phyloP scores from a whole-genome alignment of 2,113 vertebrate genomes.

The Centropus unirufus region DNA sequence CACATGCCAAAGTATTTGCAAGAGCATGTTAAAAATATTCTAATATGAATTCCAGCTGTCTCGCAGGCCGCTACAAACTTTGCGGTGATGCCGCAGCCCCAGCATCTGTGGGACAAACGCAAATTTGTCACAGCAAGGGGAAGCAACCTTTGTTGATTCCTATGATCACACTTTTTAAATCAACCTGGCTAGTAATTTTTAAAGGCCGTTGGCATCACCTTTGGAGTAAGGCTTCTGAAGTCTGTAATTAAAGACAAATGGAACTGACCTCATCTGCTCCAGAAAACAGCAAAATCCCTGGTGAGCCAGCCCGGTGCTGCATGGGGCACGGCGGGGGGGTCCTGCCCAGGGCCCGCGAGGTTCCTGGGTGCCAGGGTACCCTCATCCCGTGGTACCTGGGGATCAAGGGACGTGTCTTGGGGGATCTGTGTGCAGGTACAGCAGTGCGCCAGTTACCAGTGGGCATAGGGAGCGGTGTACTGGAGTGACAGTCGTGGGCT shows the following conservation, averaged over 20 bases:
- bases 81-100: background rate
- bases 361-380: background rate
- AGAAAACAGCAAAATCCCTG: accelerated
- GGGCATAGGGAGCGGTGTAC: accelerated
- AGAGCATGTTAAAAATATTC: constrained; percentile 61
- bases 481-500: too few species aligned
- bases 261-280: background rate
- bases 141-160: background rate
- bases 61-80: background rate
- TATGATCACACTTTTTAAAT: background rate
- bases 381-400: accelerated
- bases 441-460: background rate
- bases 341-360: accelerated
- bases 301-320: accelerated
- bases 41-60: constrained; percentile 60
- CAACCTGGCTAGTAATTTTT: background rate
- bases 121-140: background rate
- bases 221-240: background rate
- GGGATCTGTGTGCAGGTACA: background rate
- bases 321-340: accelerated
- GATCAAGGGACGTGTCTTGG: background rate
- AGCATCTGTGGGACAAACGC: background rate
- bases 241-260: background rate
- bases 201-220: background rate
- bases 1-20: constrained; percentile 59